Base-by-base conservation (phyloP, 2,113 vertebrate genomes). In the Siphamia tubifer region DNA sequence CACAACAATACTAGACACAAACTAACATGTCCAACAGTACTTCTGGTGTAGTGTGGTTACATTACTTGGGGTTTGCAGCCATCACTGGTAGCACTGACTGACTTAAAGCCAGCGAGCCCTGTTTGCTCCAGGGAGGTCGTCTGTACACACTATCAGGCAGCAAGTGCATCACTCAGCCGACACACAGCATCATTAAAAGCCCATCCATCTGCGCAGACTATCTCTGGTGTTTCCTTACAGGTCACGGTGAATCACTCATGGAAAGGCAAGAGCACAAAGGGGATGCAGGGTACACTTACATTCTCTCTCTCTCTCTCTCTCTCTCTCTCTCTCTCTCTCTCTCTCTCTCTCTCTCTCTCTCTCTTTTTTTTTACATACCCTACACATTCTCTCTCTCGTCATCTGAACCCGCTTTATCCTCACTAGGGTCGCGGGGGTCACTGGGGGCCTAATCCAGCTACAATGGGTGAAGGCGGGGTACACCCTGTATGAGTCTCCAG, bases 181-280 rank as follows among this genome's bases (percentile, higher is more conserved):
- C 80, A 44, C 63, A 64, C 60, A 63, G 67, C 75, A 64, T 73
- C 42, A 63, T 87, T 85, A 81, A 86, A 83, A 77, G 45, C 49
- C 69, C 69, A 76, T 78, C 79, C 64, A 40, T 82, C 80, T 73
- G 52, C 49, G 39, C 30, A 17, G 44, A 61, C 69, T 56, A 79
- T 68, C 68, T 77, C 27, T 36, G 43, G 28, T 6, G 7, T 43
- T 60, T 49, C 51, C 58, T 63, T 66, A 47, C 20, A 5, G 60
- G 47, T 56, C 70, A 53, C 9, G n/a, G 47, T 67, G 76, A 72
- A 62, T 63, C 72, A 75, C 23, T 3, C 55, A 63, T 32, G 64
- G 54, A 7, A 38, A 44, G 60, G 35, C 47, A 21, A 28, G 8
- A 23, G 31, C 7, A 8, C 32, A 32, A 27, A 1, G 19, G 0